A percentile compares a stretch with the other conserved stretches of the same genome.
Conservation (phyloP, 2,888 invertebrate genomes). For the Zelleria hepariella region DNA sequence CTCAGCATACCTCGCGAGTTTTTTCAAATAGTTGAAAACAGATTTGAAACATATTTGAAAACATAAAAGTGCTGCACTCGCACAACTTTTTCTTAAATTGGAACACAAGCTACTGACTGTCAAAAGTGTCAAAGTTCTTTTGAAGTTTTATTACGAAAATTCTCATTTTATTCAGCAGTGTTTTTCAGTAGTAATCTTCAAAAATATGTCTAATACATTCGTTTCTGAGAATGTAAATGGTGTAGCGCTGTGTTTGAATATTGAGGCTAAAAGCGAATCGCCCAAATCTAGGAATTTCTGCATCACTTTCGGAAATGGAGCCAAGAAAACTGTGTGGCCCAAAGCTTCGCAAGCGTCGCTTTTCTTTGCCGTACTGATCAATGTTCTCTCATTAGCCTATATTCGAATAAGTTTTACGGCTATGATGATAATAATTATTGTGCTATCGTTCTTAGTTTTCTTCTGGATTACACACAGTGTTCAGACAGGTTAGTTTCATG, state of each 20-base stretch:
- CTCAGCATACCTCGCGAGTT: too few relatives aligned
- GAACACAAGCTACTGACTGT: too few relatives aligned
- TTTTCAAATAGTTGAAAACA: too few relatives aligned
- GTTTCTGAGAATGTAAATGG: conserved; percentile 56
- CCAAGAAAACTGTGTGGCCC: conserved; percentile 31
- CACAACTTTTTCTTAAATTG: too few relatives aligned
- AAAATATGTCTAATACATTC: conserved; percentile 15
- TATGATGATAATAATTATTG: conserved; percentile 39
- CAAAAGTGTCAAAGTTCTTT: too few relatives aligned
- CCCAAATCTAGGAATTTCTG: conserved; percentile 48
- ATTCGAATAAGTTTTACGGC: conserved; percentile 45
- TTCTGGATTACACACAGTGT: conserved; percentile 63
- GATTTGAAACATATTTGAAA: too few relatives aligned
- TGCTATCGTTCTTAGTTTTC: conserved; percentile 42
- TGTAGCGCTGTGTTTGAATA: conserved; percentile 36
- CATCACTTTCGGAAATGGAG: conserved; percentile 43
- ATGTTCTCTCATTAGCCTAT: conserved; percentile 40
- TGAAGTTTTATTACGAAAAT: too few relatives aligned
- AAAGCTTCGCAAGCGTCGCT: conserved; percentile 39
- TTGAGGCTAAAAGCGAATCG: conserved; percentile 31
- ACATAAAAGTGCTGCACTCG: too few relatives aligned
- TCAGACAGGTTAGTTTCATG: conserved; percentile 42
- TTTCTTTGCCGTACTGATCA: conserved; percentile 42
- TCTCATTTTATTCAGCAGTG: too few relatives aligned
- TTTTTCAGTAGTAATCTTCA: too few relatives aligned